Base-by-base conservation (phyloP, 2,888 invertebrate species). In the Epirrita christyi region DNA sequence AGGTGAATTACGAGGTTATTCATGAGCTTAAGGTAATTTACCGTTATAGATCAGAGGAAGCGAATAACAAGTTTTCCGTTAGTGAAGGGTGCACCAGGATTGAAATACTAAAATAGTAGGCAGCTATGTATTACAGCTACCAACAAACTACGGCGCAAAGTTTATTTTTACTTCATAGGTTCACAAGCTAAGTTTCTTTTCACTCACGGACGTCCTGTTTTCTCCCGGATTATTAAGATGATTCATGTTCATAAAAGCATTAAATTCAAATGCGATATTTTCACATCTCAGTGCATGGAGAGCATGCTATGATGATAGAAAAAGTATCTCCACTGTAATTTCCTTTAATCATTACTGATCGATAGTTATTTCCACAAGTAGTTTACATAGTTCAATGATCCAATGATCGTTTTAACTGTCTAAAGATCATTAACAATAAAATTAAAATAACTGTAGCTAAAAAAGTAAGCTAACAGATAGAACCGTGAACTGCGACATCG, bases 211-310 rank as follows among this genome's bases (percentile, higher is more conserved):
- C 32, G 32, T 32, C 32, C 32, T 32, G 32, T 32, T 32, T 32
- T 32, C 32, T 32, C 32, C 32, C 32, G 32, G 32, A 32, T 32
- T 7, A 8, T 21, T 21, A 2, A 21, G 4, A 32, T 32, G 32
- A 32, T 32, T 32, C 32, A 32, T 32, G 9, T 32, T 32, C 7
- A 32, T 32, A 32, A 32, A 32, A 32, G 32, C 32, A 32, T 32
- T 32, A 7, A 32, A 7, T 32, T 6, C 32, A 7, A 6, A 61
- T 61, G 65, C 65, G 64, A 71, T 61, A 61, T 61, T 64, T 72
- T 74, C 54, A 72, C 70, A 72, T 74, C 63, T 7, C 65, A 60
- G 40, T 64, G 58, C 61, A 44, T 64, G 59, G 21, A 58, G 66
- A 55, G 70, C 71, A 21, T 21, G 21, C 32, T 32, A 32, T 69